These are phyloP conservation scores for Drosophila gunungcola DNA, from an alignment of 1,140 invertebrate genomes.

Conservation along the genomic window DNA sequence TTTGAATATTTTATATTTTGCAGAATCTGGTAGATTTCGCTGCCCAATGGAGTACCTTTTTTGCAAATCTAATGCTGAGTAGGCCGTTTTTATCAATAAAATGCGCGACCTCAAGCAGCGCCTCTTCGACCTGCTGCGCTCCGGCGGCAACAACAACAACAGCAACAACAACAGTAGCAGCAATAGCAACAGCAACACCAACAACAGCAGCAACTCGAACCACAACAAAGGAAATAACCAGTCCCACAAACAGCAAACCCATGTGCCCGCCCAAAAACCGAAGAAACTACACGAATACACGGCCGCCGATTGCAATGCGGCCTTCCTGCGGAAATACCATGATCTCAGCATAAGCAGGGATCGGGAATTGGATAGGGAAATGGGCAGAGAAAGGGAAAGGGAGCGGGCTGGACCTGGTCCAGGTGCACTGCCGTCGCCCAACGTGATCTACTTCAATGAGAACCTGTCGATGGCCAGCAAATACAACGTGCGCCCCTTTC, in stretches of 20 bases:
- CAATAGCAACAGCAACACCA: constrained; percentile 7
- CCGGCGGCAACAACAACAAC: constrained; percentile 61
- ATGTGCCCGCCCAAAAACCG: constrained; percentile 52
- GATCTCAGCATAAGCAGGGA: constrained; percentile 58
- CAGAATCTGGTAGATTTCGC: constrained; percentile 37
- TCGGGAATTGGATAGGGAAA: constrained; percentile 27
- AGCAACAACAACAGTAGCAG: constrained; percentile 11
- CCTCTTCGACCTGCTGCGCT: constrained; percentile 75
- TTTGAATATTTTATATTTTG: neutral
- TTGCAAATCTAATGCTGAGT: too few relatives aligned
- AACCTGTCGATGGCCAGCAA: constrained; percentile 83
- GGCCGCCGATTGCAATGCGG: constrained; percentile 71
- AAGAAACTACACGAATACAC: constrained; percentile 78
- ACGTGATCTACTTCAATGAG: constrained; percentile 83
- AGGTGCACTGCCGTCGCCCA: constrained; percentile 12
- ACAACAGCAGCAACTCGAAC: constrained; percentile 22
- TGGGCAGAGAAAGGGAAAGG: constrained; percentile 26
- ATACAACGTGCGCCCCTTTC: constrained; percentile 65
- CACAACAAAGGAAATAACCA: neutral
- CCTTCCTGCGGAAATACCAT: constrained; percentile 76
- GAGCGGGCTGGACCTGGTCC: constrained; percentile 16
- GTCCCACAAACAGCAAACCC: constrained; percentile 16
- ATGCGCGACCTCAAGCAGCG: constrained; percentile 84
- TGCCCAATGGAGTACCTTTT: neutral
- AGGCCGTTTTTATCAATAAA: too few relatives aligned